These are phyloP conservation scores for Oryzias sinensis DNA, from an alignment of 2,797 vertebrate species.

Conservation along the genomic window DNA sequence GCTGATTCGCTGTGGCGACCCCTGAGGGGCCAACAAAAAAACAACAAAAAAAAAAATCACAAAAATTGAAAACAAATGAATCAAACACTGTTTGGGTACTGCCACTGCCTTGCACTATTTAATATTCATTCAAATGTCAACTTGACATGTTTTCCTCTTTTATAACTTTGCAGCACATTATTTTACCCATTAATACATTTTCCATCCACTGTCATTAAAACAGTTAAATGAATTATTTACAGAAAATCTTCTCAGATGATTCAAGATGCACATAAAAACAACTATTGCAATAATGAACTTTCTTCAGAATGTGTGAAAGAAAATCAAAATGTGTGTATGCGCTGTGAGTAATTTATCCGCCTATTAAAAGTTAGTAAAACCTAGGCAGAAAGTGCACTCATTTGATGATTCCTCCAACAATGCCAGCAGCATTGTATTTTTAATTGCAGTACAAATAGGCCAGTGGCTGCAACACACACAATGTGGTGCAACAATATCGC, in stretches of 20 bases:
- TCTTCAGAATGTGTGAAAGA: constrained; percentile 17
- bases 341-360: constrained; percentile 31
- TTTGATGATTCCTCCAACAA: constrained; percentile 35
- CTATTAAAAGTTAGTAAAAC: constrained; percentile 50
- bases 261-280: constrained; percentile 11
- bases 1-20: not conserved
- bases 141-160: not conserved
- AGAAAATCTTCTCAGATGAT: not conserved
- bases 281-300: constrained; percentile 18
- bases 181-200: not conserved
- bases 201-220: not conserved
- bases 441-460: constrained; percentile 44
- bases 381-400: constrained; percentile 25
- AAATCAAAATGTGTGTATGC: constrained; percentile 33
- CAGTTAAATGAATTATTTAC: constrained; percentile 3
- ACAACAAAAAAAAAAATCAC: not conserved
- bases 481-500: constrained; percentile 19
- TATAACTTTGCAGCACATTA: not conserved
- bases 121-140: no score
- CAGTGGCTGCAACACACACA: constrained; percentile 26
- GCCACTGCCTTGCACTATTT: no score
- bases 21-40: no score
- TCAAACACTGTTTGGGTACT: not conserved
- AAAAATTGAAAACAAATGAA: not conserved
- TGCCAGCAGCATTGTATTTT: constrained; percentile 41